Conservation (phyloP, 2,797 vertebrate genomes). For the Mormyrus proboscirostris region DNA sequence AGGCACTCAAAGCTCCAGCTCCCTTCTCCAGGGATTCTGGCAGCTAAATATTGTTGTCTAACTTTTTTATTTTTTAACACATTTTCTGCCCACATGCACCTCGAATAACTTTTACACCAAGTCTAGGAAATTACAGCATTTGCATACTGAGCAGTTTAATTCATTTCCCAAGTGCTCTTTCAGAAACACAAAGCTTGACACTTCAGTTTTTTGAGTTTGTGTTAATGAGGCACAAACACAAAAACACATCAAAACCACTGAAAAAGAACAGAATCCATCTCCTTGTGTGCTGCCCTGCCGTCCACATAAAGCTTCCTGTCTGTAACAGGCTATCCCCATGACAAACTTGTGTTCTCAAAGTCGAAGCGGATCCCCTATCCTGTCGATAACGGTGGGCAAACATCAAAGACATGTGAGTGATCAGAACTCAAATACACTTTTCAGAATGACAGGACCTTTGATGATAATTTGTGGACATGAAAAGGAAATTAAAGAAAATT, state of each 20-base stretch:
- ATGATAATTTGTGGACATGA: neutral
- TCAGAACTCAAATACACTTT: neutral
- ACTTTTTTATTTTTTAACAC: neutral
- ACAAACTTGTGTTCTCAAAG: neutral
- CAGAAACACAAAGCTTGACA: neutral
- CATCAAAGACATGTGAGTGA: neutral
- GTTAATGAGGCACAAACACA: neutral
- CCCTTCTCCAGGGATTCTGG: neutral
- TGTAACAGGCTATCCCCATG: neutral
- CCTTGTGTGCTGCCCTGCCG: neutral
- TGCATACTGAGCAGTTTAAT: conserved; percentile 1
- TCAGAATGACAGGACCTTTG: neutral
- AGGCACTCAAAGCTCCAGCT: neutral
- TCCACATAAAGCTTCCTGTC: neutral
- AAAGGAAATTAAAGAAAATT: neutral
- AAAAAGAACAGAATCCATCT: neutral
- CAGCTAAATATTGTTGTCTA: neutral
- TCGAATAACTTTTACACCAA: neutral
- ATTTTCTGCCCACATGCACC: conserved; percentile 5
- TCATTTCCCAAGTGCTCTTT: neutral
- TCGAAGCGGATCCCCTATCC: neutral
- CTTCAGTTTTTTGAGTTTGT: neutral
- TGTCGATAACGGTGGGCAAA: neutral
- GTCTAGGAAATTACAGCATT: neutral
- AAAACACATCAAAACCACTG: neutral